Base-by-base conservation (phyloP, 2,113 vertebrate species). In the Chloebia gouldiae region DNA sequence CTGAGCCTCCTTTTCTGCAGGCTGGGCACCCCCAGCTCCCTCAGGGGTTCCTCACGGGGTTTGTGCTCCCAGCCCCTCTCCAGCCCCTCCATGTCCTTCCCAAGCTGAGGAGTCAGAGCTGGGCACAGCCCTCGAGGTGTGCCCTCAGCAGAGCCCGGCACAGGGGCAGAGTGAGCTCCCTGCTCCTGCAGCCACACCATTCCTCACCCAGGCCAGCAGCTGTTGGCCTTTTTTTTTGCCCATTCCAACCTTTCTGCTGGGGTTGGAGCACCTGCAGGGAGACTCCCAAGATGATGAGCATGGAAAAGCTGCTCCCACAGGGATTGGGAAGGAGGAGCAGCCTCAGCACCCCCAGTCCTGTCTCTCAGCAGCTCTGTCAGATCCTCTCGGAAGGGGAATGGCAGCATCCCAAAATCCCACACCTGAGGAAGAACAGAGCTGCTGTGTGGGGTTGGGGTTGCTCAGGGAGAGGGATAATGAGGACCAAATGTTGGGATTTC, bases 321-420 rank as follows among this genome's bases (percentile, higher is more conserved):
- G 56, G 37, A 30, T 25, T 8, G n/a, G 23, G 15, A 44, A 31
- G 45, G 37, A 81, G 23, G 65, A 81, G 47, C 11, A 45, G 35
- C n/a, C 42, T 33, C 2, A 4, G 40, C 22, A 9, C 6, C 30
- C 13, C 28, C 47, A 33, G 35, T 9, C 5, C 47, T 0, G 0
- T 7, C 37, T 16, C 30, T n/a, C 54, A 33, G 73, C 25, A 3
- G 60, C 49, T 83, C 59, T 60, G 59, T 49, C 47, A 59, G 33
- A 11, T 63, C 53, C 42, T 68, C 1, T 30, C 10, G 53, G 71
- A 30, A 2, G 13, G 40, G 35, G 9, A 83, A 88, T 35, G 68
- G 83, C 80, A 96, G 27, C 1, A 10, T 54, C 76, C 59, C 89
- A 53, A 91, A 92, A 49, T 30, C n/a, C 50, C 1, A 2, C 39